Conservation (phyloP, 2,797 vertebrate genomes). For the Dicrostonyx torquatus region DNA sequence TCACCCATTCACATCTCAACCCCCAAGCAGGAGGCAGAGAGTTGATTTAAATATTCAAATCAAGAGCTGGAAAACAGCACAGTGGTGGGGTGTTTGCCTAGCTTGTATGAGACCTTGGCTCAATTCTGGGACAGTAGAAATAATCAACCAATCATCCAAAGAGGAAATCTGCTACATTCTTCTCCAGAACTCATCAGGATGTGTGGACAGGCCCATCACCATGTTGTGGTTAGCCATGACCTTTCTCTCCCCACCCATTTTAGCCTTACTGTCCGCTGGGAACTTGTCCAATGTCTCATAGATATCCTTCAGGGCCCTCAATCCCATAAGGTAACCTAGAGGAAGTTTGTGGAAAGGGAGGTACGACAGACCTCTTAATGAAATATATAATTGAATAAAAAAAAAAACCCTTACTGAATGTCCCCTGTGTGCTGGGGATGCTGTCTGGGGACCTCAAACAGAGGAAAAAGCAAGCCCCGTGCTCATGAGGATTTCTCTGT, state of each 20-base stretch:
- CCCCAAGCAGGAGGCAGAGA: neutral
- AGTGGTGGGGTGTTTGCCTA: neutral
- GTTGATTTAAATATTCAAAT: neutral
- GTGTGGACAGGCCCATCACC: neutral
- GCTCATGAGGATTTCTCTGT: neutral
- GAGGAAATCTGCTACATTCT: neutral
- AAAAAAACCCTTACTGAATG: rapidly evolving
- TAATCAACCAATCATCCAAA: neutral
- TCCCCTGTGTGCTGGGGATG: neutral
- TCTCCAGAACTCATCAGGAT: neutral
- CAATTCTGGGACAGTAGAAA: neutral
- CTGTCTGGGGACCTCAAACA: neutral
- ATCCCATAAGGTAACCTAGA: neutral
- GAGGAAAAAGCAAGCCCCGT: neutral
- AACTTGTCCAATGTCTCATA: neutral
- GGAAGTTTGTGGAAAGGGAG: rapidly evolving
- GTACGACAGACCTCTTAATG: neutral
- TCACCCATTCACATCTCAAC: neutral
- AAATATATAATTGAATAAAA: neutral
- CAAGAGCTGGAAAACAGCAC: neutral
- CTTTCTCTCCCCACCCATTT: neutral
- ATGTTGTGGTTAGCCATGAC: neutral
- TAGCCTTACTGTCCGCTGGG: neutral
- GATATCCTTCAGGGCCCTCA: neutral
- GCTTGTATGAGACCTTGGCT: neutral